Evolutionary conservation across 2,113 vertebrate species (phyloP).

Genomic region (Dromaius novaehollandiae): DNA sequence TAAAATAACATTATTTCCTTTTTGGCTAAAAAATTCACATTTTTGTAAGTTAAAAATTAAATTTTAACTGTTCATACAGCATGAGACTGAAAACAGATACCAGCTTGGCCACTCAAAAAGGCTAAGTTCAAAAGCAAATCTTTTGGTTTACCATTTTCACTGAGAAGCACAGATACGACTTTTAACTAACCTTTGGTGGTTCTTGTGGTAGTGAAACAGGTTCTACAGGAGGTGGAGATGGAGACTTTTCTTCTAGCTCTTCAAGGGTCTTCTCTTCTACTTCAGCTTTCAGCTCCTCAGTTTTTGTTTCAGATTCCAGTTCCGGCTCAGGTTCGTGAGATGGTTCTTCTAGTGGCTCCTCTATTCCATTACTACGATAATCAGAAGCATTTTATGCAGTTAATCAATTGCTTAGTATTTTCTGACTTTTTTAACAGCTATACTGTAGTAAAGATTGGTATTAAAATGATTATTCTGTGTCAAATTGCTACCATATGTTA

Average conservation of each 20-base stretch:
- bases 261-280: slow-evolving; percentile 89
- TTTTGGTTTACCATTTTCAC: background rate
- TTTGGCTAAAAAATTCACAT: background rate
- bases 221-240: slow-evolving; percentile 89
- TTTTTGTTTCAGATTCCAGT: slow-evolving; percentile 81
- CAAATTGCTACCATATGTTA: background rate
- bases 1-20: background rate
- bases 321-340: slow-evolving; percentile 82
- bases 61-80: background rate
- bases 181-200: slow-evolving; percentile 87
- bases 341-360: slow-evolving; percentile 82
- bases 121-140: background rate
- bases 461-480: background rate
- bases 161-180: background rate
- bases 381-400: slow-evolving; percentile 20
- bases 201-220: slow-evolving; percentile 88
- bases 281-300: slow-evolving; percentile 87
- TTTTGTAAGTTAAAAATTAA: background rate
- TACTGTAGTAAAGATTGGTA: background rate
- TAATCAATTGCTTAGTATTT: background rate
- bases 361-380: slow-evolving; percentile 82
- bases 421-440: background rate
- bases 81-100: background rate
- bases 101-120: background rate
- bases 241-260: slow-evolving; percentile 90